A percentile compares a stretch with the other conserved stretches of the same genome.
These are phyloP conservation scores for Drosophila tani DNA, from an alignment of 1,140 invertebrate species.

Conservation along the genomic window DNA sequence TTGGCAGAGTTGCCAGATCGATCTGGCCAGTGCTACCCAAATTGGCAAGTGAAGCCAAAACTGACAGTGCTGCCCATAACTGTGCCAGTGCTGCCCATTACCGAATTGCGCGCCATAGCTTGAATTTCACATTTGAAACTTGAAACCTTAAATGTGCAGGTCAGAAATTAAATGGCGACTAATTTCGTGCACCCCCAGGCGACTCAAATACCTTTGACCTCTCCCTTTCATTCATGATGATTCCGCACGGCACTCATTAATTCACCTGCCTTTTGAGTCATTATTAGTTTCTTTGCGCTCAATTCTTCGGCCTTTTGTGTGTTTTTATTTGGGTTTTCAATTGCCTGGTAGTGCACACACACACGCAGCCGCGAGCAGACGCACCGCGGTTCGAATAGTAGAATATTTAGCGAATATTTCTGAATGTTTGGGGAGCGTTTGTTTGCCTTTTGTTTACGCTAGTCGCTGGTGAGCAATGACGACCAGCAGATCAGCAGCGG, in stretches of 20 bases:
- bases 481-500: conserved; percentile 67
- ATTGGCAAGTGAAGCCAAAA: too few species aligned
- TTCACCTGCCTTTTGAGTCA: conserved; percentile 31
- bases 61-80: too few species aligned
- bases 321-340: conserved; percentile 42
- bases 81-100: background rate
- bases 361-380: conserved; percentile 66
- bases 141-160: conserved; percentile 3
- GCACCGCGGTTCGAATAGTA: conserved; percentile 48
- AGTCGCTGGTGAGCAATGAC: conserved; percentile 78
- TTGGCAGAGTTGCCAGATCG: background rate
- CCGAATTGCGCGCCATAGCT: background rate
- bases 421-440: conserved; percentile 65
- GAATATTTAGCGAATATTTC: conserved; percentile 41
- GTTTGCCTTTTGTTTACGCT: conserved; percentile 70
- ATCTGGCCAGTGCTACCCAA: background rate
- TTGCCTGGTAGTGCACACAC: conserved; percentile 61
- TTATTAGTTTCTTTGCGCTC: conserved; percentile 38
- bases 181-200: background rate
- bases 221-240: conserved; percentile 31
- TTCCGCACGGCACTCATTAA: conserved; percentile 3
- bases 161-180: background rate
- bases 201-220: background rate
- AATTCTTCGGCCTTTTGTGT: conserved; percentile 11
- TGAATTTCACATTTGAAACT: background rate